phyloP scores from a whole-genome alignment of 2,888 invertebrate species.

The Baccha elongata region DNA sequence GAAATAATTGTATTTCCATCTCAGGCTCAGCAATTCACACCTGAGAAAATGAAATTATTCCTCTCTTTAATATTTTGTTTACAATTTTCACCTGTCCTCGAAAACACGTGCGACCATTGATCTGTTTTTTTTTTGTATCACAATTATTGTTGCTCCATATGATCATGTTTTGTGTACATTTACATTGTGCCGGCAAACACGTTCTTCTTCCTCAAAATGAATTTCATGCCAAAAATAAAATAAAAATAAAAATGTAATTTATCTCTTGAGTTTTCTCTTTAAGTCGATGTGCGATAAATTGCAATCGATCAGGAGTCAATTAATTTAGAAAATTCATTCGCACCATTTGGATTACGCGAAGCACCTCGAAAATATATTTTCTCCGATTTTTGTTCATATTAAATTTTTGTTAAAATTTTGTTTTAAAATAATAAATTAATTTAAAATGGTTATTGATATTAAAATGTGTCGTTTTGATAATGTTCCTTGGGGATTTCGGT shows the following conservation, averaged over 20 bases:
- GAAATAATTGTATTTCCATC: neutral
- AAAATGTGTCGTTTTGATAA: slow-evolving; percentile 86
- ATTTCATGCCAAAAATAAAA: slow-evolving; percentile 42
- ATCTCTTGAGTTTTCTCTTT: slow-evolving; percentile 37
- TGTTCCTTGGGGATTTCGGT: slow-evolving; percentile 90
- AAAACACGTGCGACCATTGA: slow-evolving; percentile 14
- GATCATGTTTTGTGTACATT: slow-evolving; percentile 5
- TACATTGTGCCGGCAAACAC: slow-evolving; percentile 43
- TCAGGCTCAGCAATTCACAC: slow-evolving; percentile 45
- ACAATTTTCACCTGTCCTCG: slow-evolving; percentile 50
- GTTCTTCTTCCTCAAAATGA: slow-evolving; percentile 14
- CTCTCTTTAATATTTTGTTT: slow-evolving; percentile 63
- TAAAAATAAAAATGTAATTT: slow-evolving; percentile 20
- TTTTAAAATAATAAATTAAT: neutral
- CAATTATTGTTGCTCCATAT: neutral
- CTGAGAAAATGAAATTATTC: slow-evolving; percentile 32
- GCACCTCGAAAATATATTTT: slow-evolving; percentile 10
- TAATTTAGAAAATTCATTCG: slow-evolving; percentile 57
- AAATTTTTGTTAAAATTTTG: neutral
- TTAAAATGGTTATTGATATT: slow-evolving; percentile 86
- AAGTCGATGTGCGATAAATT: slow-evolving; percentile 37
- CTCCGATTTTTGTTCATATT: neutral
- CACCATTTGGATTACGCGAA: slow-evolving; percentile 64
- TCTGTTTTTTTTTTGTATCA: slow-evolving; percentile 1
- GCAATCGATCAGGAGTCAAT: slow-evolving; percentile 65